Evolutionary conservation across 1,140 invertebrate genomes (phyloP).

Genomic region (Drosophila serrata): DNA sequence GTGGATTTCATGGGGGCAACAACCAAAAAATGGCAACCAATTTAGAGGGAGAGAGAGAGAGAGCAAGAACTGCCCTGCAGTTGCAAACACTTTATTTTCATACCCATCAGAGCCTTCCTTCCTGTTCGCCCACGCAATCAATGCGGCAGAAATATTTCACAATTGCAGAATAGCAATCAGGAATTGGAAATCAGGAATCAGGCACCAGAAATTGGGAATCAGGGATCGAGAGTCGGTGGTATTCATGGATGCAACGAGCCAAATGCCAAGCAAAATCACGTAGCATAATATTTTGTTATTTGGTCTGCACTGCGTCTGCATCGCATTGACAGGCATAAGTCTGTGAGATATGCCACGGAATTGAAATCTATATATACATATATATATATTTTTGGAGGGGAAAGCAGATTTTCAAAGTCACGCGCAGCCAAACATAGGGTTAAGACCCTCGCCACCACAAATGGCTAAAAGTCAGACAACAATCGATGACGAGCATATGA

Average conservation of each 20-base stretch:
- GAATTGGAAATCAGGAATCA: conserved; percentile 19
- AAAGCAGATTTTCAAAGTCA: conserved; percentile 76
- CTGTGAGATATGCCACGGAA: conserved; percentile 51
- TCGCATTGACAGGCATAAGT: conserved; percentile 61
- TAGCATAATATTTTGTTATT: conserved; percentile 81
- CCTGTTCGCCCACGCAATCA: conserved; percentile 53
- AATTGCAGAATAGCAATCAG: conserved; percentile 73
- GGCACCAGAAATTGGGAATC: neutral
- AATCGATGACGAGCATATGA: conserved; percentile 38
- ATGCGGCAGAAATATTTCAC: conserved; percentile 59
- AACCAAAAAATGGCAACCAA: conserved; percentile 58
- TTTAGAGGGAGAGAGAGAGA: too few relatives aligned
- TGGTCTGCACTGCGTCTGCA: conserved; percentile 33
- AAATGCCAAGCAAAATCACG: conserved; percentile 70
- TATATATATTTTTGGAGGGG: conserved; percentile 18
- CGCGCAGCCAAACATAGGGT: conserved; percentile 56
- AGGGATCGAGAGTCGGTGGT: too few relatives aligned
- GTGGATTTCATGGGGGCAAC: conserved; percentile 46
- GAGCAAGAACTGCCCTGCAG: conserved; percentile 2
- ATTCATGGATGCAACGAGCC: conserved; percentile 66
- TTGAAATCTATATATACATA: conserved; percentile 26
- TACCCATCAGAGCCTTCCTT: conserved; percentile 3
- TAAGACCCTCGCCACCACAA: conserved; percentile 30
- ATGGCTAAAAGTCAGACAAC: conserved; percentile 46
- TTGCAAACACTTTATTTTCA: conserved; percentile 22